Conservation (phyloP, 92 coral and sea anemone species). For the Siderastrea radians region DNA sequence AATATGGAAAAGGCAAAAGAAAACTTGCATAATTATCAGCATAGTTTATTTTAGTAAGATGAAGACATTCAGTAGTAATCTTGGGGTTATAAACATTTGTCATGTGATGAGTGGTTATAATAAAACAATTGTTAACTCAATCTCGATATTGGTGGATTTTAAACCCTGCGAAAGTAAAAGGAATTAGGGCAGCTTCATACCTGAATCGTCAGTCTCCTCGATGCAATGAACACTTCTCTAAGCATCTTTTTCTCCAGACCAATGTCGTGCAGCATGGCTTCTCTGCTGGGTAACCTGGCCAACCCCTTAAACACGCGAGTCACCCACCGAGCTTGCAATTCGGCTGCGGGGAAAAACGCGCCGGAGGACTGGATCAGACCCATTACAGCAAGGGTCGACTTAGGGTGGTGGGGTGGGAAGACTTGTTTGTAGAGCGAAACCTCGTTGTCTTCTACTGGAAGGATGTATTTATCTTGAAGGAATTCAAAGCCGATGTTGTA, state of each 20-base stretch:
- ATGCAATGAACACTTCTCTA: slow-evolving; percentile 56
- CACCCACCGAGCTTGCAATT: slow-evolving; percentile 91
- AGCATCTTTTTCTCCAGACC: slow-evolving; percentile 54
- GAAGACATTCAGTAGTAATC: too few relatives aligned
- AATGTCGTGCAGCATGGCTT: slow-evolving; percentile 76
- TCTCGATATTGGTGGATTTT: not conserved
- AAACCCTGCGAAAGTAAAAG: not conserved
- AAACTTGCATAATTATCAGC: too few relatives aligned
- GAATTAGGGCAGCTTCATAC: slow-evolving; percentile 24
- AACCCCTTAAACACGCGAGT: slow-evolving; percentile 83
- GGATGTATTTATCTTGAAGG: slow-evolving; percentile 57
- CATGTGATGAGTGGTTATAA: too few relatives aligned
- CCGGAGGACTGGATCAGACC: slow-evolving; percentile 90
- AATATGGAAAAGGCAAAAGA: too few relatives aligned
- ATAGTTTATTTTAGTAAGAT: too few relatives aligned
- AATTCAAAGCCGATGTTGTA: slow-evolving; percentile 73
- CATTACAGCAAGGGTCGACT: slow-evolving; percentile 74
- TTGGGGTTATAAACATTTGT: too few relatives aligned
- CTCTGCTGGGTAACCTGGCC: slow-evolving; percentile 72
- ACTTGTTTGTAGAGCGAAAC: slow-evolving; percentile 79
- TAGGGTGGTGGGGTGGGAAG: slow-evolving; percentile 77
- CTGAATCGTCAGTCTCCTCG: slow-evolving; percentile 77
- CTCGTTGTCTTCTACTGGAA: slow-evolving; percentile 68
- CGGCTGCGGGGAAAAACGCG: slow-evolving; percentile 82
- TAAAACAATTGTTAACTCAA: too few relatives aligned